These are phyloP conservation scores for Pelecanus crispus DNA, from an alignment of 2,113 vertebrate genomes.

Conservation along the genomic window DNA sequence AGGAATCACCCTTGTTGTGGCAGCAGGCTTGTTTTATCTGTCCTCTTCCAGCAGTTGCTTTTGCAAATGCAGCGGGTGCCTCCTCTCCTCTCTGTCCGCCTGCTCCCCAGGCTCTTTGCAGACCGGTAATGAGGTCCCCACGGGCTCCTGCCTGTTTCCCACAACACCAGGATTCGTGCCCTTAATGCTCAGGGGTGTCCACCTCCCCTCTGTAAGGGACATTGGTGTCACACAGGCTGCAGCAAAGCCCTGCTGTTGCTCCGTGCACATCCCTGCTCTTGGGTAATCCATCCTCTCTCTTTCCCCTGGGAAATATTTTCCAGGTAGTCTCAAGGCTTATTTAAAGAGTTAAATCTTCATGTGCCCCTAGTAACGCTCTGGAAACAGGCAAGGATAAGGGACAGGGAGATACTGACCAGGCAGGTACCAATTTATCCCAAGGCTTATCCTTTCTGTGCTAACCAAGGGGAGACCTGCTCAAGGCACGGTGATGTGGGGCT, in stretches of 20 bases:
- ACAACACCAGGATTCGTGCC: background rate
- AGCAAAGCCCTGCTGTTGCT: background rate
- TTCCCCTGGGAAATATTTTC: background rate
- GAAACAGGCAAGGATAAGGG: background rate
- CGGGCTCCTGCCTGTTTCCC: background rate
- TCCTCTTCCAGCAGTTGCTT: background rate
- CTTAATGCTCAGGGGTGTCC: background rate
- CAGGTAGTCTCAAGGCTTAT: background rate
- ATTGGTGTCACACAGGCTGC: background rate
- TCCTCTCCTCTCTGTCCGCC: background rate
- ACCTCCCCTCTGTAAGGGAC: background rate
- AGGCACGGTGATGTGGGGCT: background rate
- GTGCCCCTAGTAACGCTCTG: background rate
- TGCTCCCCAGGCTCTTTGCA: background rate
- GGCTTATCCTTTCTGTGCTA: background rate
- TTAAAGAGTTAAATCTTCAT: background rate
- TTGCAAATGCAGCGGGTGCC: fast-evolving
- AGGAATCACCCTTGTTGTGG: background rate
- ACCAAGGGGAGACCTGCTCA: background rate
- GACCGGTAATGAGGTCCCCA: background rate
- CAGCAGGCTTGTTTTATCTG: background rate
- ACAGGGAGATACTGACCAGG: background rate
- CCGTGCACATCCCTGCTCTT: background rate
- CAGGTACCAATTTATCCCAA: background rate
- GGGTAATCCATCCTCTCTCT: background rate